Evolutionary conservation across 2,888 invertebrate species (phyloP).

Genomic region (Stramonita haemastoma): DNA sequence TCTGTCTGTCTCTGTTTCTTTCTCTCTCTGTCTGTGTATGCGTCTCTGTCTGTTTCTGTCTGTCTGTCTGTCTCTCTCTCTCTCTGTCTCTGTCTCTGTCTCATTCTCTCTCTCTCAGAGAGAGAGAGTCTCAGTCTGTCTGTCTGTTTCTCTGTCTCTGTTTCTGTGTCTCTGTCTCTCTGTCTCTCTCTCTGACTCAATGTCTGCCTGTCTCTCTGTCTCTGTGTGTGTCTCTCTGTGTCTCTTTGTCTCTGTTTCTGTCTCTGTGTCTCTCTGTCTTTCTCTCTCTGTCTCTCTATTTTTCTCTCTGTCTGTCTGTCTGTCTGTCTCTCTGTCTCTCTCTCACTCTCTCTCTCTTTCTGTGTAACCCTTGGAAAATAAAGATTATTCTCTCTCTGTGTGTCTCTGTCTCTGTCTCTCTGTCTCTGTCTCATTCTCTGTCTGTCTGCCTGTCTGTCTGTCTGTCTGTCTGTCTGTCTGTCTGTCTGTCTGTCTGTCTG

Average conservation of each 20-base stretch:
- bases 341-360: neutral
- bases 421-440: neutral
- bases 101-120: neutral
- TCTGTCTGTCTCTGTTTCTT: neutral
- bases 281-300: neutral
- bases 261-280: neutral
- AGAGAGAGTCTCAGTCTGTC: neutral
- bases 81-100: neutral
- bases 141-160: neutral
- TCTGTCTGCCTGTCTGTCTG: neutral
- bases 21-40: neutral
- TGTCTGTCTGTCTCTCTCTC: neutral
- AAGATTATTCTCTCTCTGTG: neutral
- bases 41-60: neutral
- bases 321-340: neutral
- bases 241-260: neutral
- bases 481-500: neutral
- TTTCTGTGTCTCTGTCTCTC: neutral
- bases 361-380: too few relatives aligned
- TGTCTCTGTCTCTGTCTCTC: neutral
- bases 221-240: neutral
- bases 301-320: neutral
- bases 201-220: neutral
- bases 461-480: neutral
- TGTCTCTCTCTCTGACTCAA: neutral